Percentiles rank a stretch among this genome's conserved stretches.
Evolutionary conservation across 2,888 invertebrate genomes (phyloP).

Genomic region (Oscheius sp.): DNA sequence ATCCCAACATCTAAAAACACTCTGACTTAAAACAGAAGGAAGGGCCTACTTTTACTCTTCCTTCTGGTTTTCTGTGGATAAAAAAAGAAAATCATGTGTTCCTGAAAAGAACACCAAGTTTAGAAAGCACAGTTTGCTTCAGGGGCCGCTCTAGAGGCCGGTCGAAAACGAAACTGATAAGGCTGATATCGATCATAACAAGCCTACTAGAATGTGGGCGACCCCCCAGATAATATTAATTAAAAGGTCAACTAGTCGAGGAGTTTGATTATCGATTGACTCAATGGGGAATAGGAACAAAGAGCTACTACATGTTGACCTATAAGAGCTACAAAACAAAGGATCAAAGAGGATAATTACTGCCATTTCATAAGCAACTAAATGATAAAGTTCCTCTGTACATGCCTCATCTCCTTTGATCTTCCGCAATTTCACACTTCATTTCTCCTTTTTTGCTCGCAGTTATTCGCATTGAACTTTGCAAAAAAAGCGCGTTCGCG

Average conservation of each 20-base stretch:
- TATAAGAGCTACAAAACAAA: neutral
- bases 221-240: neutral
- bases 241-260: neutral
- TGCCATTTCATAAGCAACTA: too few relatives aligned
- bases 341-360: too few relatives aligned
- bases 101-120: slow-evolving; percentile 4
- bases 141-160: slow-evolving; percentile 7
- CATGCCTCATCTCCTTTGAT: neutral
- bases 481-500: neutral
- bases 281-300: neutral
- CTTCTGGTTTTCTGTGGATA: slow-evolving; percentile 5
- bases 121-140: slow-evolving; percentile 18
- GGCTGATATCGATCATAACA: slow-evolving; percentile 22
- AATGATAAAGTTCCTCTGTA: neutral
- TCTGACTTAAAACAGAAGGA: neutral
- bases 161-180: slow-evolving; percentile 31
- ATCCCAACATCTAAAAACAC: slow-evolving; percentile 27
- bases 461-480: neutral
- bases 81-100: slow-evolving; percentile 27
- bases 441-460: neutral
- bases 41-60: slow-evolving; percentile 1
- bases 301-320: neutral
- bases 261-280: neutral
- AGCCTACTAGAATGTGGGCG: neutral
- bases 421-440: slow-evolving; percentile 13